phyloP scores from a whole-genome alignment of 2,797 vertebrate genomes.

The Aselliscus stoliczkanus region DNA sequence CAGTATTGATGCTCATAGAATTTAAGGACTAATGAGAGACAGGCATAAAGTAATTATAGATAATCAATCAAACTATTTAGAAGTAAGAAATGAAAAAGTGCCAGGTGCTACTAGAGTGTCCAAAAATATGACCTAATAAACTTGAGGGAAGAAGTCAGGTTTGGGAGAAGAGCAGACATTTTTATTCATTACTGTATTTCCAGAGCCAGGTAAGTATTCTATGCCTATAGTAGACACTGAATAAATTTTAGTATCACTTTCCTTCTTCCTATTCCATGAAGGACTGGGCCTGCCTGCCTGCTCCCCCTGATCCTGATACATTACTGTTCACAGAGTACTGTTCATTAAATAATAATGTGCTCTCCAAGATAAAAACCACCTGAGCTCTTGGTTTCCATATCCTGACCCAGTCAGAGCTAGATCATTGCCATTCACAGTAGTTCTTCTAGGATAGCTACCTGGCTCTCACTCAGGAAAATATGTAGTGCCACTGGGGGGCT shows the following conservation, averaged over 20 bases:
- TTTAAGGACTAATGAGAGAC: not conserved
- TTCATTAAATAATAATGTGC: not conserved
- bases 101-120: not conserved
- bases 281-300: not conserved
- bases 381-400: not conserved
- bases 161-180: not conserved
- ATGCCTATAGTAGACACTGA: not conserved
- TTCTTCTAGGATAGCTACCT: not conserved
- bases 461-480: not conserved
- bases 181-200: not conserved
- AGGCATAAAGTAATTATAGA: not conserved
- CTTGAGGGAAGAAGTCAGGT: not conserved
- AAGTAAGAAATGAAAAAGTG: not conserved
- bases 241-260: not conserved
- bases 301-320: not conserved
- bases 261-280: not conserved
- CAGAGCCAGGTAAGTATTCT: not conserved
- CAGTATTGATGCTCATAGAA: not conserved
- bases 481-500: rapidly evolving
- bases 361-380: not conserved
- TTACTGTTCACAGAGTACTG: not conserved
- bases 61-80: not conserved
- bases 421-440: not conserved
- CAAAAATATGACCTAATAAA: not conserved
- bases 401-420: not conserved